Evolutionary conservation across 2,888 invertebrate species (phyloP).

Genomic region (Yponomeuta evonymella): DNA sequence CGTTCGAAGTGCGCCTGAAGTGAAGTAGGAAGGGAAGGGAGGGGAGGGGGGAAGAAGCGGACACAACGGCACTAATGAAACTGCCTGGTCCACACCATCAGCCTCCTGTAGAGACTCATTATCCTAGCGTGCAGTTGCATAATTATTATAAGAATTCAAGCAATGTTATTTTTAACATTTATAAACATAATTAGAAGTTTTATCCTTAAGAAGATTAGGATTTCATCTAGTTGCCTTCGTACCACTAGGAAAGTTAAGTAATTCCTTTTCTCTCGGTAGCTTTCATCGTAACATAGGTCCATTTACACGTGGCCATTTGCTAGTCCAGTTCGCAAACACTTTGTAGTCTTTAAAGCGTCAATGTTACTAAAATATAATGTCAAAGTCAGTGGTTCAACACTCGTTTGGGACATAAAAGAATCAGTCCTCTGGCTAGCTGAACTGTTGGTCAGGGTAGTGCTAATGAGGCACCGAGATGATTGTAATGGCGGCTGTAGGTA

Average conservation of each 20-base stretch:
- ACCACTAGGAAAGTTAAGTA: slow-evolving; percentile 70
- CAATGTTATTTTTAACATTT: slow-evolving; percentile 75
- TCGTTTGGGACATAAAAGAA: too few relatives aligned
- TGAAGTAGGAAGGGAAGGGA: slow-evolving; percentile 23
- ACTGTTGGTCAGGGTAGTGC: too few relatives aligned
- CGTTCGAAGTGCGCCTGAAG: not conserved
- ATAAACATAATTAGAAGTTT: slow-evolving; percentile 70
- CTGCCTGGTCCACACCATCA: slow-evolving; percentile 22
- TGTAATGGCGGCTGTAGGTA: too few relatives aligned
- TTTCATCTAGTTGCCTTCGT: slow-evolving; percentile 76
- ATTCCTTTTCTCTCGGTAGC: slow-evolving; percentile 70
- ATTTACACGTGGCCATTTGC: slow-evolving; percentile 18
- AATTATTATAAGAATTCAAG: slow-evolving; percentile 52
- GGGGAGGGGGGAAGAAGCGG: slow-evolving; percentile 29
- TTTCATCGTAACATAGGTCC: slow-evolving; percentile 46
- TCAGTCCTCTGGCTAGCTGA: too few relatives aligned
- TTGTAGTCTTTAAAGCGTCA: not conserved
- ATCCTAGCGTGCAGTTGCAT: slow-evolving; percentile 35
- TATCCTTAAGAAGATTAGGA: slow-evolving; percentile 70
- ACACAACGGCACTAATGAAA: slow-evolving; percentile 58
- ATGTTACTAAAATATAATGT: too few relatives aligned
- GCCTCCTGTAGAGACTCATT: slow-evolving; percentile 31
- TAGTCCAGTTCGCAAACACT: too few relatives aligned
- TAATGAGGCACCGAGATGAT: too few relatives aligned
- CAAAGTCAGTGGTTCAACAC: too few relatives aligned